Conservation (phyloP, 2,888 invertebrate species). For the Dicyrtoma fusca region DNA sequence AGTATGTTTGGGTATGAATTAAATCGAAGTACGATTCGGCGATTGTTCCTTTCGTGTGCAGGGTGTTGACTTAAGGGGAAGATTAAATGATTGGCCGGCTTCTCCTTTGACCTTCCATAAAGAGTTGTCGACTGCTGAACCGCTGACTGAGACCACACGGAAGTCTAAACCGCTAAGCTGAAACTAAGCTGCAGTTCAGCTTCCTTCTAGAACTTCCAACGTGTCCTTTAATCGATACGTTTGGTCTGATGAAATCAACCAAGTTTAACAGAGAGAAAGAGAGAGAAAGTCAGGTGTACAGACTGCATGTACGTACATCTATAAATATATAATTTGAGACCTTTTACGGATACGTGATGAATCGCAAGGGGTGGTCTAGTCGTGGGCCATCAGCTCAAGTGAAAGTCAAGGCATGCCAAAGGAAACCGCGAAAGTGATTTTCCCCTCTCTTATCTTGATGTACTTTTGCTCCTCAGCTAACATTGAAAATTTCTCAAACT, state of each 20-base stretch:
- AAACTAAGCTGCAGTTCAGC: neutral
- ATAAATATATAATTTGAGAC: neutral
- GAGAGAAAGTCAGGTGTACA: neutral
- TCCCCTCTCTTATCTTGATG: conserved; percentile 19
- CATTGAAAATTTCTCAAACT: no score
- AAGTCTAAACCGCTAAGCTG: no score
- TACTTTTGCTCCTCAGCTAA: conserved; percentile 3
- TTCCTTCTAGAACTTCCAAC: neutral
- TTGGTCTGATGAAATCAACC: no score
- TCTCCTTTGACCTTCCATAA: neutral
- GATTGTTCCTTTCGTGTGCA: no score
- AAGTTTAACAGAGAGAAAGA: neutral
- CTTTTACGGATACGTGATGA: neutral
- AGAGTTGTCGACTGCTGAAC: no score
- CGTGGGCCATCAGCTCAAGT: neutral
- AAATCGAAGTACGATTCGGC: no score
- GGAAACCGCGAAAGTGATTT: conserved; percentile 12
- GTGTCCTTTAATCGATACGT: no score
- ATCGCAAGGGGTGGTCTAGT: neutral
- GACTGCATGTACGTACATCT: neutral
- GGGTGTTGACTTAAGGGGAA: no score
- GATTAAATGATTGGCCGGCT: neutral
- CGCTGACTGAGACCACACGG: no score
- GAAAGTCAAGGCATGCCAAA: neutral
- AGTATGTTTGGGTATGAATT: no score